Percentiles rank a stretch among this genome's conserved stretches.
Evolutionary conservation across 1,140 invertebrate species (phyloP).

Genomic region (Papilio polyxenes): DNA sequence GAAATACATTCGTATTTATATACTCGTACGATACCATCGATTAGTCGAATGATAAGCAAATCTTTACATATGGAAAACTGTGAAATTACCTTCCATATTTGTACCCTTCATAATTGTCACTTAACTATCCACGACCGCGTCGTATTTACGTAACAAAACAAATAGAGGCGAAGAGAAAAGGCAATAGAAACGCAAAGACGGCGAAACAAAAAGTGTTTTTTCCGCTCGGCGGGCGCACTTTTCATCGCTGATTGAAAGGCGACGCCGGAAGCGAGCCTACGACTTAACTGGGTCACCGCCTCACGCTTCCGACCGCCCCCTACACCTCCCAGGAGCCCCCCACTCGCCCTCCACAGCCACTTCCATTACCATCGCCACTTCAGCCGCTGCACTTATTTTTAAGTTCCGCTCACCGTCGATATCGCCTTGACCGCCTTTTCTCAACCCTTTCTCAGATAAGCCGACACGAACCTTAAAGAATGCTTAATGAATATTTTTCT

Average conservation of each 20-base stretch:
- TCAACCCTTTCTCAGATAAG: constrained; percentile 12
- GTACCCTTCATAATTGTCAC: background rate
- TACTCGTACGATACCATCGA: too few relatives aligned
- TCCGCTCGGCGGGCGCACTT: constrained; percentile 48
- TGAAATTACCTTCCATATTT: background rate
- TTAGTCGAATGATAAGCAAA: too few relatives aligned
- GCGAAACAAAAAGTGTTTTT: constrained; percentile 48
- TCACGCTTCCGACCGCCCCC: constrained; percentile 38
- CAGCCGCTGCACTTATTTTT: constrained; percentile 30
- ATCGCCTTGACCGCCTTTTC: constrained; percentile 27
- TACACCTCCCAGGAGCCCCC: background rate
- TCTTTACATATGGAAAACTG: too few relatives aligned
- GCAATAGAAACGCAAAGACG: constrained; percentile 44
- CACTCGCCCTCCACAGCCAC: constrained; percentile 13
- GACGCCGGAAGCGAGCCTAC: constrained; percentile 48
- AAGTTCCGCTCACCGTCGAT: constrained; percentile 26
- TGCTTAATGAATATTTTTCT: background rate
- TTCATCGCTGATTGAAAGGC: constrained; percentile 53
- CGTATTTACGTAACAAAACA: constrained; percentile 14
- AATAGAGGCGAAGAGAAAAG: constrained; percentile 27
- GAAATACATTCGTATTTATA: too few relatives aligned
- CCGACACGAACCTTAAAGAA: background rate
- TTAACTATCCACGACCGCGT: background rate
- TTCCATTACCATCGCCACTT: constrained; percentile 31
- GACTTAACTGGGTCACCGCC: constrained; percentile 50